Evolutionary conservation across 2,888 invertebrate species (phyloP).

Genomic region (Eucera pruinosa): DNA sequence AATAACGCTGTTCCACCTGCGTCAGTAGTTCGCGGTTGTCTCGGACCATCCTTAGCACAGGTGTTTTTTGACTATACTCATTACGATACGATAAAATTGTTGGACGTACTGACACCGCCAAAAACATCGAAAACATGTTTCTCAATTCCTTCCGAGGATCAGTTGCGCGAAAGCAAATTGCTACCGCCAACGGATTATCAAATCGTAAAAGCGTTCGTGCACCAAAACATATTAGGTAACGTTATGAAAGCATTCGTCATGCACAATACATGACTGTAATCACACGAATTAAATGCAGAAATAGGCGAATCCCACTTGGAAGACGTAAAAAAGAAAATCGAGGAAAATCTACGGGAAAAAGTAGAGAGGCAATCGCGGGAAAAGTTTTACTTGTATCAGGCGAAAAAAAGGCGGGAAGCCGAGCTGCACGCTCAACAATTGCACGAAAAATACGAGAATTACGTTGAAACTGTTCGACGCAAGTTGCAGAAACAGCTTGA

Average conservation of each 20-base stretch:
- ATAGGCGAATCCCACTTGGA: conserved; percentile 68
- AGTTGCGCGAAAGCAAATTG: conserved; percentile 64
- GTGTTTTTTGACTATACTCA: conserved; percentile 70
- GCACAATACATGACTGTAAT: neutral
- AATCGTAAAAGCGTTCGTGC: conserved; percentile 70
- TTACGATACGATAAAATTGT: conserved; percentile 60
- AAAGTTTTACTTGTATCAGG: conserved; percentile 68
- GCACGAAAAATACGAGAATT: conserved; percentile 63
- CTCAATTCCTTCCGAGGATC: conserved; percentile 74
- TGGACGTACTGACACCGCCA: conserved; percentile 68
- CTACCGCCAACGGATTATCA: conserved; percentile 54
- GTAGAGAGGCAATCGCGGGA: conserved; percentile 66
- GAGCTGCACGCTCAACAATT: conserved; percentile 60
- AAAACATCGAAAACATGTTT: conserved; percentile 65
- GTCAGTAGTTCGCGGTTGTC: conserved; percentile 64
- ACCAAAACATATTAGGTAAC: conserved; percentile 74
- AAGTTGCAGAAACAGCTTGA: conserved; percentile 69
- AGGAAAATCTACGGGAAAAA: conserved; percentile 61
- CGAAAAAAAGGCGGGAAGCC: conserved; percentile 72
- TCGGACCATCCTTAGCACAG: conserved; percentile 72
- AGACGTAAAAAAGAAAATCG: conserved; percentile 64
- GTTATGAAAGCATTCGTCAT: neutral
- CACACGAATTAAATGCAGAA: conserved; percentile 30
- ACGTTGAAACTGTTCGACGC: conserved; percentile 55
- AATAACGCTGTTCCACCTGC: conserved; percentile 59